A percentile compares a stretch with the other conserved stretches of the same genome.
phyloP scores from a whole-genome alignment of 2,113 vertebrate species.

The Cairina moschata region DNA sequence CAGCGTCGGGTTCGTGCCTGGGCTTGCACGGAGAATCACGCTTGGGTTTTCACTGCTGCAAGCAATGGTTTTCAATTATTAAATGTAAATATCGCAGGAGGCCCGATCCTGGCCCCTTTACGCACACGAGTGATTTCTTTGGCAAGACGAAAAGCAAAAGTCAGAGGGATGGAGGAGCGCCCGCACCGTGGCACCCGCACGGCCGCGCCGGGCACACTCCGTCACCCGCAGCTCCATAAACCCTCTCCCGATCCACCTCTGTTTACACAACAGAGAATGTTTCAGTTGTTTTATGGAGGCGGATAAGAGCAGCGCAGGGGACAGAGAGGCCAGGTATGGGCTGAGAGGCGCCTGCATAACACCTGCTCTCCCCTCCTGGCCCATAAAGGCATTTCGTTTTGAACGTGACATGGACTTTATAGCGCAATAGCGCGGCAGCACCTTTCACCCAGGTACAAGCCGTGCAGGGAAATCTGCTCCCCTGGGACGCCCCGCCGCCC shows the following conservation, averaged over 20 bases:
- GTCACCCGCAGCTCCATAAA: background rate
- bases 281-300: slow-evolving; percentile 60
- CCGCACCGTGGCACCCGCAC: rapidly evolving
- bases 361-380: background rate
- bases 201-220: background rate
- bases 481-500: background rate
- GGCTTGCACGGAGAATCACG: slow-evolving; percentile 9
- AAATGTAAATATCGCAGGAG: background rate
- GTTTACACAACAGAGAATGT: slow-evolving; percentile 54
- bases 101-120: background rate
- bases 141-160: background rate
- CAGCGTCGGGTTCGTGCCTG: slow-evolving; percentile 22
- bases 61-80: slow-evolving; percentile 17
- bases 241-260: background rate
- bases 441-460: slow-evolving; percentile 40
- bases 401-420: background rate
- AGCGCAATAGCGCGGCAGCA: background rate
- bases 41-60: slow-evolving; percentile 1
- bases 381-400: slow-evolving; percentile 37
- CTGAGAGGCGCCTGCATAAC: background rate
- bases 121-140: background rate
- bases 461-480: background rate
- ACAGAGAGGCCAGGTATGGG: background rate
- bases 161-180: background rate
- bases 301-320: background rate